Conservation (phyloP, 2,888 invertebrate species). For the Caenorhabditis sp. region DNA sequence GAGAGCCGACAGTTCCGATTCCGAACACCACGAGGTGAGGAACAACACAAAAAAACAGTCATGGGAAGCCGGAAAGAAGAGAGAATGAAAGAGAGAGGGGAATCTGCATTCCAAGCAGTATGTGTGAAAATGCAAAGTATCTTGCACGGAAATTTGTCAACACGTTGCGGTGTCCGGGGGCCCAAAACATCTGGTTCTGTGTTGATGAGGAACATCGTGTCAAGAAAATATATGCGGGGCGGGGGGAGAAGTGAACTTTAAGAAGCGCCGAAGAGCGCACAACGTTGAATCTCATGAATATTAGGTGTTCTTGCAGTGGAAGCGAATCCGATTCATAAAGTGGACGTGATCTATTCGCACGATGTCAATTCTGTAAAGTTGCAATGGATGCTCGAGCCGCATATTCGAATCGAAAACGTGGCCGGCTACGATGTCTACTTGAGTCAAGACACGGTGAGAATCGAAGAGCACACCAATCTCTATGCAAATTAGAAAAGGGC, state of each 20-base stretch:
- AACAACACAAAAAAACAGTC: slow-evolving; percentile 14
- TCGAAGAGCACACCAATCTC: slow-evolving; percentile 1
- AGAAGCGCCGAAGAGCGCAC: no score
- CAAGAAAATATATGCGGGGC: slow-evolving; percentile 8
- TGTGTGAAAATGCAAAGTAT: slow-evolving; percentile 48
- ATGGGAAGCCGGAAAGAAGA: no score
- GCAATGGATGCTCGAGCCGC: slow-evolving; percentile 78
- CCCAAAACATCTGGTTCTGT: slow-evolving; percentile 36
- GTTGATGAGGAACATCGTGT: slow-evolving; percentile 48
- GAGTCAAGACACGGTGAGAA: slow-evolving; percentile 71
- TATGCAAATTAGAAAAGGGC: slow-evolving; percentile 10
- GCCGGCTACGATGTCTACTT: slow-evolving; percentile 77
- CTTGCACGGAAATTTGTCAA: slow-evolving; percentile 33
- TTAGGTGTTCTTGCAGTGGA: slow-evolving; percentile 68
- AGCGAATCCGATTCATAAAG: slow-evolving; percentile 75
- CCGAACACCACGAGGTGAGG: slow-evolving; percentile 64
- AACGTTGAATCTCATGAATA: no score
- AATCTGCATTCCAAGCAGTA: slow-evolving; percentile 33
- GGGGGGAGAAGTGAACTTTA: slow-evolving; percentile 3
- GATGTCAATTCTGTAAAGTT: slow-evolving; percentile 75
- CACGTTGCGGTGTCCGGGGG: slow-evolving; percentile 8
- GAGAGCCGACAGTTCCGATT: slow-evolving; percentile 76
- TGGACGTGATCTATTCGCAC: slow-evolving; percentile 78
- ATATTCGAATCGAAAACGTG: slow-evolving; percentile 63
- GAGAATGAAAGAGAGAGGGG: slow-evolving; percentile 1